phyloP scores from a whole-genome alignment of 2,113 vertebrate genomes.

The Corvus cornix region DNA sequence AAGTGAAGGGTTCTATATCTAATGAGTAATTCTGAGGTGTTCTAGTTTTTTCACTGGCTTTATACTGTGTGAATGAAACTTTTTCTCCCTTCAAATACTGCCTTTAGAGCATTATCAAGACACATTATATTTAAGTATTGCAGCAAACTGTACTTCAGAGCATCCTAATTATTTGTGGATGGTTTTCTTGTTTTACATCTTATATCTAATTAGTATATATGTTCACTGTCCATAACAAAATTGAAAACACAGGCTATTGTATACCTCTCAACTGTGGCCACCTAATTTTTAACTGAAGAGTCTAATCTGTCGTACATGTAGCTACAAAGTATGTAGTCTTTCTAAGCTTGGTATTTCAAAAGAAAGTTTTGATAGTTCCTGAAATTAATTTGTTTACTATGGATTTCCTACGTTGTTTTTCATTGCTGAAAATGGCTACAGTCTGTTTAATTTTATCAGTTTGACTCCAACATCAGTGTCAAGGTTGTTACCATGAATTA shows the following conservation, averaged over 20 bases:
- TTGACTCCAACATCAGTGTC: background rate
- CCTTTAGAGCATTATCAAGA: background rate
- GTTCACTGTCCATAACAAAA: background rate
- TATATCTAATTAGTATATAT: background rate
- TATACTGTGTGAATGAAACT: background rate
- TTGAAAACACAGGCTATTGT: background rate
- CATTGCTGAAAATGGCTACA: background rate
- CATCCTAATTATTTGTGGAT: background rate
- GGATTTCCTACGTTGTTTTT: background rate
- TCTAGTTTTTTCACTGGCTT: background rate
- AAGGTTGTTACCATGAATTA: background rate
- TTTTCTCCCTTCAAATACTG: background rate
- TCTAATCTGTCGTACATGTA: background rate
- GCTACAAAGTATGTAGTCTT: background rate
- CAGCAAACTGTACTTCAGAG: background rate
- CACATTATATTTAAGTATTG: background rate
- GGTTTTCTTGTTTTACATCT: background rate
- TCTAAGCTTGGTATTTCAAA: background rate
- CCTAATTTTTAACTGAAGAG: background rate
- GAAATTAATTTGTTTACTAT: background rate
- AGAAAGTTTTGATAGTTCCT: background rate
- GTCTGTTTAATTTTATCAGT: background rate
- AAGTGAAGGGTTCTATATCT: background rate
- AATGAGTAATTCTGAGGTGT: background rate
- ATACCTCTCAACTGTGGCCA: background rate